Percentiles rank a stretch among this genome's conserved stretches.
These are phyloP conservation scores for Nephrotoma flavescens DNA, from an alignment of 2,888 invertebrate genomes.

Conservation along the genomic window DNA sequence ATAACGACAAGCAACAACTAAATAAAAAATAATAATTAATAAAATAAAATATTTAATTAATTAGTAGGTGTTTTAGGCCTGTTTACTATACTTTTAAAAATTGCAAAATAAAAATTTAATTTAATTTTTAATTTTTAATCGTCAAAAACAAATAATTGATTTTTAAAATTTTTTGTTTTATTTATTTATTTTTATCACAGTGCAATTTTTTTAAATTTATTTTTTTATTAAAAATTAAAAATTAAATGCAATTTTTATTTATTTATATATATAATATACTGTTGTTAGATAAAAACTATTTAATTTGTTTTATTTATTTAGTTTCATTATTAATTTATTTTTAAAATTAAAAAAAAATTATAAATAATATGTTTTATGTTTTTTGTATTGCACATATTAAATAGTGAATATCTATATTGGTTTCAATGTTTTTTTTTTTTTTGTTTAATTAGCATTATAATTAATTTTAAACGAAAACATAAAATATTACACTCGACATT, in stretches of 20 bases:
- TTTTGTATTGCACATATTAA: conserved; percentile 3
- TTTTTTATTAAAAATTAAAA: conserved; percentile 8
- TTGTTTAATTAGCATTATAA: neutral
- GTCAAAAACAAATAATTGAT: neutral
- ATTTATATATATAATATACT: neutral
- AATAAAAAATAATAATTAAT: neutral
- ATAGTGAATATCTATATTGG: neutral
- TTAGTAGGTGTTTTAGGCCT: neutral
- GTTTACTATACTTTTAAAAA: neutral
- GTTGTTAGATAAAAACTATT: conserved; percentile 8
- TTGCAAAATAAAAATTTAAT: neutral
- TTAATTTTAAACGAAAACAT: neutral
- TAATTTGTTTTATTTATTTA: conserved; percentile 11
- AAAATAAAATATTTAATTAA: neutral
- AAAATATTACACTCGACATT: neutral
- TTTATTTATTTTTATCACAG: conserved; percentile 14
- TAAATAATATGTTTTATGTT: conserved; percentile 10
- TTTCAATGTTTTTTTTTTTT: neutral
- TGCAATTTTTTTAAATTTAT: conserved; percentile 8
- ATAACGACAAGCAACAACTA: neutral
- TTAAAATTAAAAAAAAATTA: conserved; percentile 11
- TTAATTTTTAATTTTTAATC: neutral
- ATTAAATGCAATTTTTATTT: conserved; percentile 8
- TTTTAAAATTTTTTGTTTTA: neutral
- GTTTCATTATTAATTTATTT: conserved; percentile 12